Base-by-base conservation (phyloP, 1,140 invertebrate genomes). In the Leptopilina clavipes region DNA sequence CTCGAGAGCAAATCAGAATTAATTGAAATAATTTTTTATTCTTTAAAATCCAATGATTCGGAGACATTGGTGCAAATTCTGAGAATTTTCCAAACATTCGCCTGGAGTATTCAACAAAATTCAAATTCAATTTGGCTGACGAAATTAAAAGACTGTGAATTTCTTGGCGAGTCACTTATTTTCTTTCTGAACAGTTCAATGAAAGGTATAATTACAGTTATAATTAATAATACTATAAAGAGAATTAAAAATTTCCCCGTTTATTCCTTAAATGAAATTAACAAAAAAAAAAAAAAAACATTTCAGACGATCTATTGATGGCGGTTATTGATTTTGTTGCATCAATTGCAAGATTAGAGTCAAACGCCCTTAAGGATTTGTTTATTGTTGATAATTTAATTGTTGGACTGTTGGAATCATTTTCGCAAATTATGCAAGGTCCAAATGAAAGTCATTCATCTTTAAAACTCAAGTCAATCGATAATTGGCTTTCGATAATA, bases 121-220 rank as follows among this genome's bases (percentile, higher is more conserved):
- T 73, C 90, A 54, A 77, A 91, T 8, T 81, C 84, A 0, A 78
- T 82, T 25, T 94, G 93, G 93, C 84, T 91, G 74, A 81, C 88
- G 70, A 82, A 89, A 74, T 91, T 93, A 56, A 86, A 88, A 45
- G 87, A 91, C 44, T 87, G 86, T 40, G 83, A 91, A 19, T 78
- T 85, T 54, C 91, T 94, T 75, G 90, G 92, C 5, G 86, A 90
- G 45, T 87, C 91, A 79, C 83, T 95, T 25, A 90, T 87, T 79
- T 94, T 93, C 81, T 93, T 95, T 76, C 86, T 95, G 56, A 90
- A 90, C 73, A 94, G 93, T 86, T 95, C 94, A 0, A 93, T 92
- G 1, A 94, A 93, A 81, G 92, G 92, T 88, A 92, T 92, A 10
- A n/a, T n/a, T n/a, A n/a, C n/a, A n/a, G n/a, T n/a, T n/a, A n/a